Percentiles rank a stretch among this genome's conserved stretches.
phyloP scores from a whole-genome alignment of 2,797 vertebrate species.

The Malurus splendens region DNA sequence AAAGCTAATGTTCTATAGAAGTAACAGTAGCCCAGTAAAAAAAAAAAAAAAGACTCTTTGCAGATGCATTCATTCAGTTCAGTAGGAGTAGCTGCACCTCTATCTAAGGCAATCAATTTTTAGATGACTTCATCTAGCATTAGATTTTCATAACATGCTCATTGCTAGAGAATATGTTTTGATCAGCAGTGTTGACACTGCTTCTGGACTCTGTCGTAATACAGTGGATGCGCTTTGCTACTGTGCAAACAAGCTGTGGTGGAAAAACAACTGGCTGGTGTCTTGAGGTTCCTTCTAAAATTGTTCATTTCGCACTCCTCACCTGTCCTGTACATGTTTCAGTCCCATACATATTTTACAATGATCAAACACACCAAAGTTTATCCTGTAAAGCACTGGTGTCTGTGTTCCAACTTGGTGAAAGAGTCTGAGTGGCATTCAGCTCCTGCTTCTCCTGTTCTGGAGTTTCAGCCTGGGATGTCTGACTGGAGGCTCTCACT shows the following conservation, averaged over 20 bases:
- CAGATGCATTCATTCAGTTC: not conserved
- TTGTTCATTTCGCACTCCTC: not conserved
- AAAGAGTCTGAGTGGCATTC: not conserved
- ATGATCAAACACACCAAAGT: not conserved
- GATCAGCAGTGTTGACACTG: not conserved
- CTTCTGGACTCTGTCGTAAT: not conserved
- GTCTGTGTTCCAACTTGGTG: not conserved
- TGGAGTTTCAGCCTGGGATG: not conserved
- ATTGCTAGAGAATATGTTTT: not conserved
- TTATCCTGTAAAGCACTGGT: not conserved
- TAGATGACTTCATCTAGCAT: not conserved
- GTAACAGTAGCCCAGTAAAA: not conserved
- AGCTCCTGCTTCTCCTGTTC: not conserved
- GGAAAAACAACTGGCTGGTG: not conserved
- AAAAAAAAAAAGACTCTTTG: not conserved
- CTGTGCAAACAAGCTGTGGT: not conserved
- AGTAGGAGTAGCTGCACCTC: not conserved
- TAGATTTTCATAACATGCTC: not conserved
- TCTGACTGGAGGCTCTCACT: not conserved
- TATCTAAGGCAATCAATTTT: not conserved
- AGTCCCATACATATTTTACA: not conserved
- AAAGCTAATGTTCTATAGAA: not conserved
- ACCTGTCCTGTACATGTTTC: not conserved
- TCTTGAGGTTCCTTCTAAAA: not conserved
- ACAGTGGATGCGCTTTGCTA: not conserved